These are phyloP conservation scores for Drosophila bunnanda DNA, from an alignment of 2,888 invertebrate species.

Conservation along the genomic window DNA sequence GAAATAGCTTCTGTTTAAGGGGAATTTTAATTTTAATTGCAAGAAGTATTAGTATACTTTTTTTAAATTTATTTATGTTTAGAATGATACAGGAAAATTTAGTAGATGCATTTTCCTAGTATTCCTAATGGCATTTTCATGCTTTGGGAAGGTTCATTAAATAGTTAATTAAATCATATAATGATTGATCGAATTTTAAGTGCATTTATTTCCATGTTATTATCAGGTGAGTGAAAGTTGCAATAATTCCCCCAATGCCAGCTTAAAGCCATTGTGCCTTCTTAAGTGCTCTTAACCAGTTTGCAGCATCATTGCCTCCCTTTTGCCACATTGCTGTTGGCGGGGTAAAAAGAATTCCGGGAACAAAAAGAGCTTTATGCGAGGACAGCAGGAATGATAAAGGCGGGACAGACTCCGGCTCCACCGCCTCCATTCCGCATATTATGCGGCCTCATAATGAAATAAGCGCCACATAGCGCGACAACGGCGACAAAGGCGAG, in stretches of 20 bases:
- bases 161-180: slow-evolving; percentile 53
- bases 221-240: slow-evolving; percentile 6
- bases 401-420: slow-evolving; percentile 27
- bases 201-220: slow-evolving; percentile 9
- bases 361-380: slow-evolving; percentile 55
- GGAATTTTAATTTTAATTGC: neutral
- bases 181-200: slow-evolving; percentile 40
- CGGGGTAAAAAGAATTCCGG: slow-evolving; percentile 55
- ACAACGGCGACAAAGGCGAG: slow-evolving; percentile 52
- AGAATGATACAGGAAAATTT: too few species aligned
- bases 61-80: too few species aligned
- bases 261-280: slow-evolving; percentile 25
- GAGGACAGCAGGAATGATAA: slow-evolving; percentile 39
- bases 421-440: slow-evolving; percentile 25
- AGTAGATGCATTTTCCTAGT: slow-evolving; percentile 34
- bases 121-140: slow-evolving; percentile 62
- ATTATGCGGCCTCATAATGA: slow-evolving; percentile 65
- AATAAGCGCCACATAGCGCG: slow-evolving; percentile 69
- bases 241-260: slow-evolving; percentile 12
- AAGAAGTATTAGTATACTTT: too few species aligned
- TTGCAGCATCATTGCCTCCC: slow-evolving; percentile 14
- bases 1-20: slow-evolving; percentile 5
- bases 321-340: slow-evolving; percentile 15
- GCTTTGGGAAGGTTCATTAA: slow-evolving; percentile 33
- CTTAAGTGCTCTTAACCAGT: slow-evolving; percentile 36